phyloP scores from a whole-genome alignment of 2,888 invertebrate genomes.

The Trilocha varians region DNA sequence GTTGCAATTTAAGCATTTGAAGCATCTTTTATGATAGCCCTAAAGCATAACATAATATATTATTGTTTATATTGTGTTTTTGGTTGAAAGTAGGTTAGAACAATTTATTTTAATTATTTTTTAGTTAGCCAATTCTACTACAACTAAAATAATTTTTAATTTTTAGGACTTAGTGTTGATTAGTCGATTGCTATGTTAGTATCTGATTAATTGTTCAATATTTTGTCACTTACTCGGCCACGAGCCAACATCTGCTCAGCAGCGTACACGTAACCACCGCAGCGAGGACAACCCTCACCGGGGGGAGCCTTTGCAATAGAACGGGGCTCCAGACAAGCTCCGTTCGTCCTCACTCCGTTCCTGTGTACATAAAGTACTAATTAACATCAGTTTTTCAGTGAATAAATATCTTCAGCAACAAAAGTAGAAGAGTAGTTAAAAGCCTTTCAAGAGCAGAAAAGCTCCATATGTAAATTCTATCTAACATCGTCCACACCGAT shows the following conservation, averaged over 20 bases:
- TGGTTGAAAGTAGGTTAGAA: not conserved
- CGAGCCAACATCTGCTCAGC: constrained; percentile 94
- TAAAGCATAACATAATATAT: constrained; percentile 54
- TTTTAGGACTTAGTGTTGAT: not conserved
- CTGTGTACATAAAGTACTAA: constrained; percentile 37
- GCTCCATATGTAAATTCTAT: constrained; percentile 45
- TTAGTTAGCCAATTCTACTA: not conserved
- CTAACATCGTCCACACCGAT: constrained; percentile 53
- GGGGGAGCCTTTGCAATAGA: constrained; percentile 86
- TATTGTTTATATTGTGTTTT: not conserved
- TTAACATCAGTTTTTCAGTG: constrained; percentile 27
- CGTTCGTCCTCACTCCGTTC: constrained; percentile 65
- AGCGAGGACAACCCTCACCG: constrained; percentile 90
- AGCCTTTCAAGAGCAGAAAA: constrained; percentile 52
- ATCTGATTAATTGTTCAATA: constrained; percentile 6
- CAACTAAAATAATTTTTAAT: not conserved
- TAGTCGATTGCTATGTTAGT: not conserved
- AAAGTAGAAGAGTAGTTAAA: constrained; percentile 65
- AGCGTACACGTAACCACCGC: constrained; percentile 91
- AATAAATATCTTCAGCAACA: constrained; percentile 38
- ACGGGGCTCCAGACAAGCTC: constrained; percentile 79
- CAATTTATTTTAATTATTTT: not conserved
- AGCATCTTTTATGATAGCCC: constrained; percentile 93
- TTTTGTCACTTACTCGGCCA: constrained; percentile 81
- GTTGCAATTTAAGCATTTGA: constrained; percentile 89